Conservation (phyloP, 2,888 invertebrate genomes). For the Boloria selene region DNA sequence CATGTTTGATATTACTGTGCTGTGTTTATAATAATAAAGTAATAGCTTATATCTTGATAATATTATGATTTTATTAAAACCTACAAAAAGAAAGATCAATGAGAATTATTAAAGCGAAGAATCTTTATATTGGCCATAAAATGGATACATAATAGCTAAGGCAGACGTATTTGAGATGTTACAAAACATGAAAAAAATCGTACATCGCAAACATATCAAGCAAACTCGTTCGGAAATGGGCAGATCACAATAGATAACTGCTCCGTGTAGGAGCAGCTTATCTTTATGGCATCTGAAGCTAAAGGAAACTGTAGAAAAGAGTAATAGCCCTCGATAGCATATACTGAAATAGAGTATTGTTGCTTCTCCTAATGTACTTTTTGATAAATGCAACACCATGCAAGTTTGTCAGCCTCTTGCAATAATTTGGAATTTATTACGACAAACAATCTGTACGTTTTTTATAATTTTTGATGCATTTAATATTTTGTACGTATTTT, state of each 20-base stretch:
- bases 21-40: no score
- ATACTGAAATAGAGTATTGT: conserved; percentile 69
- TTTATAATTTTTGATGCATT: background rate
- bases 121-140: conserved; percentile 13
- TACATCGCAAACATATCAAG: conserved; percentile 48
- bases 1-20: no score
- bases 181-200: conserved; percentile 14
- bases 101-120: background rate
- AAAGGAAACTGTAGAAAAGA: conserved; percentile 72
- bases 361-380: conserved; percentile 59
- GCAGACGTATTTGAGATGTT: conserved; percentile 25
- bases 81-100: background rate
- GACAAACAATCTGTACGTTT: background rate
- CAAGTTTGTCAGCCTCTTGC: conserved; percentile 55
- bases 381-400: conserved; percentile 62
- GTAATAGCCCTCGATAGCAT: conserved; percentile 73
- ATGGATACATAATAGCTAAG: conserved; percentile 10
- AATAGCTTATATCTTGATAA: no score
- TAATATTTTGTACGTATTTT: no score
- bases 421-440: conserved; percentile 32
- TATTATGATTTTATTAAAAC: no score
- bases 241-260: conserved; percentile 65
- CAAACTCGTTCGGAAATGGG: conserved; percentile 63
- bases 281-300: conserved; percentile 75
- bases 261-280: conserved; percentile 56